Conservation (phyloP, 2,113 vertebrate species). For the Rhinopomastus cyanomelas region DNA sequence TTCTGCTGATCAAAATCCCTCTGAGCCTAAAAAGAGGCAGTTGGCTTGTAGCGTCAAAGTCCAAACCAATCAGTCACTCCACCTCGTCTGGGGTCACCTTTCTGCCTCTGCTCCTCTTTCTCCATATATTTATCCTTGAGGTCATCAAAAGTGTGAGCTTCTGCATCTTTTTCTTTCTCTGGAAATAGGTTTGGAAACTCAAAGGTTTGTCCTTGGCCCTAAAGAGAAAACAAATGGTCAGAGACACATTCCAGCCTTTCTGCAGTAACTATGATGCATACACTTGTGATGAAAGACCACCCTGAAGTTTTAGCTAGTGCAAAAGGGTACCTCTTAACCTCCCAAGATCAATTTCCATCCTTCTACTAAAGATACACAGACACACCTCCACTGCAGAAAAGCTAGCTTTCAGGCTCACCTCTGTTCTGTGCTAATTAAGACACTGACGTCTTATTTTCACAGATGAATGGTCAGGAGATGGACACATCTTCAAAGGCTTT, state of each 20-base stretch:
- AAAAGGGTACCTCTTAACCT: background rate
- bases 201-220: conserved; percentile 90
- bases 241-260: conserved; percentile 33
- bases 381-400: fast-evolving
- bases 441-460: background rate
- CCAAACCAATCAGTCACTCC: conserved; percentile 91
- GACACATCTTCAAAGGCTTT: background rate
- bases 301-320: conserved; percentile 7
- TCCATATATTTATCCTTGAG: conserved; percentile 79
- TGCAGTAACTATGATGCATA: background rate
- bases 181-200: conserved; percentile 92
- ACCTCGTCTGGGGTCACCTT: conserved; percentile 83
- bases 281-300: conserved; percentile 3
- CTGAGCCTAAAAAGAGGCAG: conserved; percentile 23
- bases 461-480: background rate
- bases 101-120: conserved; percentile 78
- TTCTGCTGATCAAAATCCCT: conserved; percentile 35
- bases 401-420: background rate
- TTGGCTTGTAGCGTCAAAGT: conserved; percentile 76
- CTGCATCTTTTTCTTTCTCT: conserved; percentile 62
- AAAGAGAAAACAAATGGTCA: conserved; percentile 68
- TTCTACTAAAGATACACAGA: background rate
- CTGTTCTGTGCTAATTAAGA: background rate
- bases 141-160: conserved; percentile 72
- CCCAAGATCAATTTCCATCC: background rate